Percentiles rank a stretch among this genome's conserved stretches.
Evolutionary conservation across 2,888 invertebrate genomes (phyloP).

Genomic region (Platerodrilus igneus): DNA sequence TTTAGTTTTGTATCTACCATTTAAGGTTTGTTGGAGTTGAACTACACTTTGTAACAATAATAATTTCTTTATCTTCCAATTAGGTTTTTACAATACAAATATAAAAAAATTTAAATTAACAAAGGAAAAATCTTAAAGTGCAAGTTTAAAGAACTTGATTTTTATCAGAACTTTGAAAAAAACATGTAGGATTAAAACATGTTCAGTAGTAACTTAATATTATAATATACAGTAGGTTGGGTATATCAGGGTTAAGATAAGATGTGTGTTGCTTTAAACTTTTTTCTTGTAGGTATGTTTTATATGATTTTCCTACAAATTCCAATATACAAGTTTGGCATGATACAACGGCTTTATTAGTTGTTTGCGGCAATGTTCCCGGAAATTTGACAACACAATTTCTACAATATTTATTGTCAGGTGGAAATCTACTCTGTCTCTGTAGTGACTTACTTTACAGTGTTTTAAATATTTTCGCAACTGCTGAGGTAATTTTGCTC

Average conservation of each 20-base stretch:
- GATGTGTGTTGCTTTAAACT: too few species aligned
- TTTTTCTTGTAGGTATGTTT: conserved; percentile 55
- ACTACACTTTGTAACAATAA: too few species aligned
- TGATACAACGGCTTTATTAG: conserved; percentile 53
- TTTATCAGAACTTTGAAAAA: too few species aligned
- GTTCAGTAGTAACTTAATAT: not conserved
- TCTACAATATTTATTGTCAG: conserved; percentile 66
- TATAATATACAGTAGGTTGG: not conserved
- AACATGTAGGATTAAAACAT: too few species aligned
- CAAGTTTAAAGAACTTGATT: too few species aligned
- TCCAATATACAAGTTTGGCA: conserved; percentile 36
- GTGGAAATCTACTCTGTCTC: conserved; percentile 71
- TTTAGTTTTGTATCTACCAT: too few species aligned
- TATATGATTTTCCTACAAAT: conserved; percentile 54
- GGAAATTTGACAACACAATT: conserved; percentile 62
- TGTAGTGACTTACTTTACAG: conserved; percentile 77
- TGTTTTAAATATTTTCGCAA: conserved; percentile 75
- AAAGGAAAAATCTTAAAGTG: too few species aligned
- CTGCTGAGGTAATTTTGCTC: conserved; percentile 62
- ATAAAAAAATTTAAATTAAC: too few species aligned
- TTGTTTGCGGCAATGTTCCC: conserved; percentile 72
- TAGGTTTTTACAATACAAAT: too few species aligned
- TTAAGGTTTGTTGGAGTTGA: too few species aligned
- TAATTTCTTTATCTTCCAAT: too few species aligned
- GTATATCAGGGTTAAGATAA: too few species aligned